Percentiles rank a stretch among this genome's conserved stretches.
Conservation (phyloP, 2,113 vertebrate species). For the Spilogale gracilis region DNA sequence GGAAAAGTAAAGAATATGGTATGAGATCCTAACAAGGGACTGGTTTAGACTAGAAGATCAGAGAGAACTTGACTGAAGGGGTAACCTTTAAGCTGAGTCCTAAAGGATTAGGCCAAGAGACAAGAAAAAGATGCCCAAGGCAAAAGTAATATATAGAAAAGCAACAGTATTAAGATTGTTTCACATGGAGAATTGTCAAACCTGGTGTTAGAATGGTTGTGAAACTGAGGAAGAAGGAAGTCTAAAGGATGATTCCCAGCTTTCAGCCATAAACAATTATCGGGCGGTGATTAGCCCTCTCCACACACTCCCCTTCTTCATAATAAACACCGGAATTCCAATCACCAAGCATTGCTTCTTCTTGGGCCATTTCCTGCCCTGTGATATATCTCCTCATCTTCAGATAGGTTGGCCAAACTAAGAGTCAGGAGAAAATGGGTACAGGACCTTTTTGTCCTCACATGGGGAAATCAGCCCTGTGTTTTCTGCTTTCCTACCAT, state of each 20-base stretch:
- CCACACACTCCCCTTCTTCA: background rate
- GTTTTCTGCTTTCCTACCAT: background rate
- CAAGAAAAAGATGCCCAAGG: background rate
- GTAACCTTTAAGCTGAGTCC: background rate
- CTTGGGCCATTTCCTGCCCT: background rate
- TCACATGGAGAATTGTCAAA: background rate
- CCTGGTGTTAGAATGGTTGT: background rate
- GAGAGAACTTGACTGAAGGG: background rate
- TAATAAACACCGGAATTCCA: no score
- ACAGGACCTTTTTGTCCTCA: background rate
- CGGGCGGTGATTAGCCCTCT: background rate
- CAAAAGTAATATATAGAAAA: background rate
- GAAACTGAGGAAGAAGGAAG: background rate
- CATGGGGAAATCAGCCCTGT: background rate
- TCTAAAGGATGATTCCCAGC: background rate
- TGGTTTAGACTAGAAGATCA: background rate
- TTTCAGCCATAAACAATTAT: background rate
- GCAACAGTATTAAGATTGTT: background rate
- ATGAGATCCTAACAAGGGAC: background rate
- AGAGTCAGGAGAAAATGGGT: background rate
- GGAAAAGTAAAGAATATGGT: background rate
- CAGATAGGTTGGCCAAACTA: no score
- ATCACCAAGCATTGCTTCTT: background rate
- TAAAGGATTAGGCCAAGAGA: background rate
- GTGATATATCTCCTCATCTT: background rate